Evolutionary conservation across 2,113 vertebrate genomes (phyloP), one percentile per base, ranked within the genome.

Genomic region (Pteropus alecto): DNA sequence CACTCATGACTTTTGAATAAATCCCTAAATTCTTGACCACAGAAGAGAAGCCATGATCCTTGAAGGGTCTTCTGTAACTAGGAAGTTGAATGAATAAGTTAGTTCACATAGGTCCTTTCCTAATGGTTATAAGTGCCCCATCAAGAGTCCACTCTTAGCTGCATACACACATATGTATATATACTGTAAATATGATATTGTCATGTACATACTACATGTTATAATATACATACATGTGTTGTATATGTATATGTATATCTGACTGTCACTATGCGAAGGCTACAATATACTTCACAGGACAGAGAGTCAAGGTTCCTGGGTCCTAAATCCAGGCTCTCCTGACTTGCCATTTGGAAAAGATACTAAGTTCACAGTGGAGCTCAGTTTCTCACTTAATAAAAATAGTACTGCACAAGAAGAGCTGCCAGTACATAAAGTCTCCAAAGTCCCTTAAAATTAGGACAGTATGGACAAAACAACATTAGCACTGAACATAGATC

Each of bases 371-470:
- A 89, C 18, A 81, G 41, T 19, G 61, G 56, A 94, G 84, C 61
- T 84, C 65, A 48, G 43, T 71, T 74, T 93, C 83, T 94, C 35
- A 51, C 51, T 93, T 70, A 95, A 46, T 85, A 96, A 96, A 95
- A 93, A 96, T 56, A 92, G 74, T 61, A 35, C 74, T 54, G 68
- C 61, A 35, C 56, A 83, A 61, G 93, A 90, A 82, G 84, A 94
- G 54, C 79, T 90, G 78, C 87, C 74, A 90, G 74, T 63, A 94
- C 35, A 91, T 70, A 87, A 77, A 92, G 70, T 91, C 73, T 96
- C 71, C 51, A 67, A 89, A 89, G 83, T 30, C 54, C 46, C 51
- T 74, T 89, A 61, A 92, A 93, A 97, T 79, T 28, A 83, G 83
- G 70, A 51, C 95, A 95, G 10, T 46, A 78, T 51, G 56, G 78